Evolutionary conservation across 2,113 vertebrate species (phyloP).

Genomic region (Mystacornis crossleyi): DNA sequence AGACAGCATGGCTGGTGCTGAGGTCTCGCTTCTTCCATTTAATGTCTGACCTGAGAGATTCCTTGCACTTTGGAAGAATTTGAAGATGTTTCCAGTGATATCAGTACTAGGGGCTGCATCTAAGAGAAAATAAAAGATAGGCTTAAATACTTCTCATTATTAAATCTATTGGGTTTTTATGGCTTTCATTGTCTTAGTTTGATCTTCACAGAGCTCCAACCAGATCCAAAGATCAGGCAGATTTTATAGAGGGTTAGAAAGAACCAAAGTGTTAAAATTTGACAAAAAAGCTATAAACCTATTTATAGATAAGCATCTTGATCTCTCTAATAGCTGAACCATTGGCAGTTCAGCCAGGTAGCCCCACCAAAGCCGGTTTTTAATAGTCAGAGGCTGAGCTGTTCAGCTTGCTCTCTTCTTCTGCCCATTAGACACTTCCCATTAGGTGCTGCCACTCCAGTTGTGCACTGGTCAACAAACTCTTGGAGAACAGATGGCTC

Average conservation of each 20-base stretch:
- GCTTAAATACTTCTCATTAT: neutral
- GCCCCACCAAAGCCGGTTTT: neutral
- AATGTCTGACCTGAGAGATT: neutral
- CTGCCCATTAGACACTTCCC: neutral
- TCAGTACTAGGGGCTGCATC: neutral
- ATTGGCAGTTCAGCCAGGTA: neutral
- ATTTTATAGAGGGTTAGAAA: neutral
- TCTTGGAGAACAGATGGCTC: neutral
- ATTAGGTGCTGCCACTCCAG: neutral
- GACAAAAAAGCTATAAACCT: neutral
- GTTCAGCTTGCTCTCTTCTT: neutral
- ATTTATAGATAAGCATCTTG: neutral
- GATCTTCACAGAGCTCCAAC: neutral
- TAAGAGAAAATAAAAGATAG: neutral
- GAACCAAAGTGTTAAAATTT: neutral
- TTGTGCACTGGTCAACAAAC: neutral
- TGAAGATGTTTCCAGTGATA: neutral
- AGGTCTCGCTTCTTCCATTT: neutral
- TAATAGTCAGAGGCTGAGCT: neutral
- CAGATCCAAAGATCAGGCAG: neutral
- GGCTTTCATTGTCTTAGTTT: neutral
- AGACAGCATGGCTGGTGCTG: rapidly evolving
- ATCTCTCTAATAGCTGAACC: neutral
- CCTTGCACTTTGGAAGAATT: neutral
- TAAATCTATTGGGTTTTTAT: neutral